phyloP scores from a whole-genome alignment of 2,113 vertebrate species.

The Malaclemys terrapin region DNA sequence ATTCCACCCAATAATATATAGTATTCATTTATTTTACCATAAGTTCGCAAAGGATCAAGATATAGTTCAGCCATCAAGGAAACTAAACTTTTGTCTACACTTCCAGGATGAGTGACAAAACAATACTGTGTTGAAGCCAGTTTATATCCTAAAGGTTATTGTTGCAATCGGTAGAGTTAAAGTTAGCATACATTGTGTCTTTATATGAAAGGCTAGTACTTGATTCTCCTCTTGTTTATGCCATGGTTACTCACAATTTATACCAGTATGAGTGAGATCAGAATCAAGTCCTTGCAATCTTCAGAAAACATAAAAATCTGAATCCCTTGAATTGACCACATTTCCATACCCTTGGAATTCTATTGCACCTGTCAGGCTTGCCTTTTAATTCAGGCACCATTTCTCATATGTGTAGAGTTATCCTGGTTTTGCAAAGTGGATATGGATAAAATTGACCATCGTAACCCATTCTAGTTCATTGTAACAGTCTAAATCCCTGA shows the following conservation, averaged over 20 bases:
- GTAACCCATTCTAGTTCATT: not conserved
- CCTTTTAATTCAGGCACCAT: not conserved
- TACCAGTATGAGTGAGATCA: not conserved
- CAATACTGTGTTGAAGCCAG: not conserved
- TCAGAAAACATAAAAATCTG: not conserved
- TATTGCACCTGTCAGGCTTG: not conserved
- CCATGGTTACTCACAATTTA: not conserved
- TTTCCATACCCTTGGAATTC: not conserved
- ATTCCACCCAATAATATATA: not conserved
- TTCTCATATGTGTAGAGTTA: not conserved
- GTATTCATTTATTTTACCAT: not conserved
- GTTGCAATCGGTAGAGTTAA: not conserved
- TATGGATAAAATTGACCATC: not conserved
- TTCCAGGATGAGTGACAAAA: not conserved
- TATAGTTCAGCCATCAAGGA: constrained; percentile 3
- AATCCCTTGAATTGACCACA: not conserved
- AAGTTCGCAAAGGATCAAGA: not conserved
- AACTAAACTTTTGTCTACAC: not conserved
- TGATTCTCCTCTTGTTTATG: constrained; percentile 11
- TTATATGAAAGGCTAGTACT: not conserved
- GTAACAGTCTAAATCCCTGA: not conserved
- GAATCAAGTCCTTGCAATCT: not conserved
- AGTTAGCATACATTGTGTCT: not conserved
- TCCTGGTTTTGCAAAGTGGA: not conserved
- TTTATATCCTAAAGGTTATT: constrained; percentile 1